Evolutionary conservation across 2,113 vertebrate species (phyloP).

Genomic region (Nymphicus hollandicus): DNA sequence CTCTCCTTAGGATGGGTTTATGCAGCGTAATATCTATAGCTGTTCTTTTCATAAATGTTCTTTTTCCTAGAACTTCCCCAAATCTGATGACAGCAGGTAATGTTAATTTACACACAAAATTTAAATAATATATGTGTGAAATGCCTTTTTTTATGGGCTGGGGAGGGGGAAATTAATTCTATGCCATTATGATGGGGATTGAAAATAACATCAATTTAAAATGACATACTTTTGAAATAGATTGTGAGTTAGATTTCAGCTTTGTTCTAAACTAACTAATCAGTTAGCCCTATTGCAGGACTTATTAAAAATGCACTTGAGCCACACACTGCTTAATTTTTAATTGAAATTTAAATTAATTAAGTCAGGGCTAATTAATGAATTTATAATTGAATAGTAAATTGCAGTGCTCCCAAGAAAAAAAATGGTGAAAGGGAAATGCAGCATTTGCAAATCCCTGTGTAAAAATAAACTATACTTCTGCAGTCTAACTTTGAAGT

Average conservation of each 20-base stretch:
- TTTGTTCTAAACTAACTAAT: slow-evolving; percentile 63
- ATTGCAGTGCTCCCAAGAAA: slow-evolving; percentile 61
- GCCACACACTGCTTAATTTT: slow-evolving; percentile 60
- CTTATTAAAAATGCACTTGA: slow-evolving; percentile 68
- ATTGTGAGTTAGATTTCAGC: slow-evolving; percentile 51
- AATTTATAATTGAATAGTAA: slow-evolving; percentile 72
- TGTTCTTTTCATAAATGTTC: background rate
- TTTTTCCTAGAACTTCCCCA: slow-evolving; percentile 27
- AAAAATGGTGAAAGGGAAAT: slow-evolving; percentile 47
- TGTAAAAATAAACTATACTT: slow-evolving; percentile 27
- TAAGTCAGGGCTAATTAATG: slow-evolving; percentile 74
- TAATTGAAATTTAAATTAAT: slow-evolving; percentile 76
- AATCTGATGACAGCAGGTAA: slow-evolving; percentile 46
- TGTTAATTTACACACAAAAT: slow-evolving; percentile 22
- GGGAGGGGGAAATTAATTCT: slow-evolving; percentile 28
- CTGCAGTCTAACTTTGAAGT: slow-evolving; percentile 13
- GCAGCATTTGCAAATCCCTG: slow-evolving; percentile 49
- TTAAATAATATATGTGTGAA: slow-evolving; percentile 11
- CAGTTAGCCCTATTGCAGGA: slow-evolving; percentile 56
- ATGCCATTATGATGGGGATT: slow-evolving; percentile 10
- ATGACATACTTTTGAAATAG: slow-evolving; percentile 50
- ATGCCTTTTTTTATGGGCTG: background rate
- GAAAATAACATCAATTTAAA: slow-evolving; percentile 59
- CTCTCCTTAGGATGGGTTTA: background rate
- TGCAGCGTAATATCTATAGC: background rate